Conservation (phyloP, 2,113 vertebrate species). For the Chlorocebus sabaeus region DNA sequence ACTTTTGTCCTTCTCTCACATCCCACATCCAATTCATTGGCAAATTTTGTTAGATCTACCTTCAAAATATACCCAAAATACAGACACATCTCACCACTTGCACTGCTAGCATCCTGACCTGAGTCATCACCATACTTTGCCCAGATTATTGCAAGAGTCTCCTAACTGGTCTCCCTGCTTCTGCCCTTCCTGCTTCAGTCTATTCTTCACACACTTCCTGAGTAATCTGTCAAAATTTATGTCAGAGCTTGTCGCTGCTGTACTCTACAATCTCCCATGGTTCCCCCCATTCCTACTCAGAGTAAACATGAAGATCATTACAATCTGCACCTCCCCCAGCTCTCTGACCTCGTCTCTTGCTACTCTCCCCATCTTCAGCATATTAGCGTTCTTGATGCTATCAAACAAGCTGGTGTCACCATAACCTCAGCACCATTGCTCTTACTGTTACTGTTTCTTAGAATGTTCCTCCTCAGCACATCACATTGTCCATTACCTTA, state of each 20-base stretch:
- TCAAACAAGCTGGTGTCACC: neutral
- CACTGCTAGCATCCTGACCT: neutral
- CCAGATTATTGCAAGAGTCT: neutral
- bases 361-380: neutral
- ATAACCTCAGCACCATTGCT: neutral
- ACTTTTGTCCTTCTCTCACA: neutral
- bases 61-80: neutral
- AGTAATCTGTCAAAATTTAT: neutral
- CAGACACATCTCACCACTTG: neutral
- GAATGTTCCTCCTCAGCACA: neutral
- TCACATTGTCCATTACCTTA: neutral
- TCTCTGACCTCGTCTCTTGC: neutral
- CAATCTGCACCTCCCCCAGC: neutral
- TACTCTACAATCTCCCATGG: neutral
- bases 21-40: neutral
- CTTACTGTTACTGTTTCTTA: neutral
- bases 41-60: neutral
- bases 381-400: neutral
- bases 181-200: neutral
- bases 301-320: neutral
- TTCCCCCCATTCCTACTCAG: neutral
- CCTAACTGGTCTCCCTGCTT: neutral
- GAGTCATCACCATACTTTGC: neutral
- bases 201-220: neutral
- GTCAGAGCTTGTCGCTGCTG: neutral